These are phyloP conservation scores for Drepana falcataria DNA, from an alignment of 2,888 invertebrate species.

Conservation along the genomic window DNA sequence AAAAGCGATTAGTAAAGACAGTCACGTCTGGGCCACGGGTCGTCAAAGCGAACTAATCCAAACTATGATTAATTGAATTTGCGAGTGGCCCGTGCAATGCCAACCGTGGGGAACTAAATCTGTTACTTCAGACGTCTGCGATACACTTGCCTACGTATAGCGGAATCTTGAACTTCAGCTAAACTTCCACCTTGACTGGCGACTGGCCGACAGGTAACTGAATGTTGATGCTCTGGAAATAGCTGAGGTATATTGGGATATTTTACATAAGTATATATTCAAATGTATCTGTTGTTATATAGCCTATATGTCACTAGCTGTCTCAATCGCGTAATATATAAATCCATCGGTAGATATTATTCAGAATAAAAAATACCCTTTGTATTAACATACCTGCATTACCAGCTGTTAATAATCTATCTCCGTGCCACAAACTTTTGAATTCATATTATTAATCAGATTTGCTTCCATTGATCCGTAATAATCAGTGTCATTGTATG, in stretches of 20 bases:
- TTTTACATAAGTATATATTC: no score
- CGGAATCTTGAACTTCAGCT: conserved; percentile 31
- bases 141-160: conserved; percentile 23
- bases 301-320: no score
- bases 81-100: conserved; percentile 55
- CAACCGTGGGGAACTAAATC: conserved; percentile 43
- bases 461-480: no score
- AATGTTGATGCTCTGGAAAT: conserved; percentile 6
- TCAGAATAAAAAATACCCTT: no score
- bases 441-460: no score
- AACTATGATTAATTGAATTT: conserved; percentile 76
- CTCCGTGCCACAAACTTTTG: no score
- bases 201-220: conserved; percentile 21
- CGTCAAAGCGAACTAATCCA: conserved; percentile 69
- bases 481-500: no score
- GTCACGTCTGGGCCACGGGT: conserved; percentile 56
- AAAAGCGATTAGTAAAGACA: conserved; percentile 42
- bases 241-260: background rate
- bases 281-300: no score
- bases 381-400: no score
- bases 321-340: no score
- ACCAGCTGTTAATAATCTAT: no score
- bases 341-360: no score
- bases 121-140: conserved; percentile 55
- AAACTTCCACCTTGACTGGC: conserved; percentile 43